Percentiles rank a stretch among this genome's conserved stretches.
phyloP scores from a whole-genome alignment of 2,797 vertebrate genomes.

The Graptemys geographica region DNA sequence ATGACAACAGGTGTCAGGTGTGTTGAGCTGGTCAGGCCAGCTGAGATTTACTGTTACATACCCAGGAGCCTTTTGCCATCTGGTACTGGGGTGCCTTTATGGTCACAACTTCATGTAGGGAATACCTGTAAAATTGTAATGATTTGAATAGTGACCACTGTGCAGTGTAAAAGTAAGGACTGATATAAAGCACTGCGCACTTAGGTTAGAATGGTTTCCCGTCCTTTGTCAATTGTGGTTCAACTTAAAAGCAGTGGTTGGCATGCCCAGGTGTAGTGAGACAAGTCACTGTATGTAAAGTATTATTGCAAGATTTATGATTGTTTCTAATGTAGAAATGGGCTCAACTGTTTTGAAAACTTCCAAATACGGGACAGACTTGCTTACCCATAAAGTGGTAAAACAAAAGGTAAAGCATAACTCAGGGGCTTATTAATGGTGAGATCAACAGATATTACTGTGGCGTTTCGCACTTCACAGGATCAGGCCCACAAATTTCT shows the following conservation, averaged over 20 bases:
- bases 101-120: neutral
- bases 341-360: neutral
- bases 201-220: neutral
- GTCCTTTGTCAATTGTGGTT: neutral
- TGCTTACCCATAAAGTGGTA: neutral
- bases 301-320: neutral
- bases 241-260: neutral
- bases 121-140: neutral
- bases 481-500: neutral
- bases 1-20: too few species aligned
- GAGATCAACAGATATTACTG: neutral
- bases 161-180: neutral
- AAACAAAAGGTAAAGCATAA: neutral
- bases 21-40: too few species aligned
- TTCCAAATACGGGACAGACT: fast-evolving
- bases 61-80: neutral
- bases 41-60: too few species aligned
- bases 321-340: neutral
- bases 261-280: neutral
- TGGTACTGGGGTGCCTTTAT: neutral
- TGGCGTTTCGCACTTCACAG: neutral
- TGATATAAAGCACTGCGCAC: neutral
- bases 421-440: neutral
- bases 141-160: neutral
- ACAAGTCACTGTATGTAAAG: neutral